Evolutionary conservation across 2,888 invertebrate genomes (phyloP), one percentile per base, ranked within the genome.

Genomic region (Caenorhabditis macrosperma): DNA sequence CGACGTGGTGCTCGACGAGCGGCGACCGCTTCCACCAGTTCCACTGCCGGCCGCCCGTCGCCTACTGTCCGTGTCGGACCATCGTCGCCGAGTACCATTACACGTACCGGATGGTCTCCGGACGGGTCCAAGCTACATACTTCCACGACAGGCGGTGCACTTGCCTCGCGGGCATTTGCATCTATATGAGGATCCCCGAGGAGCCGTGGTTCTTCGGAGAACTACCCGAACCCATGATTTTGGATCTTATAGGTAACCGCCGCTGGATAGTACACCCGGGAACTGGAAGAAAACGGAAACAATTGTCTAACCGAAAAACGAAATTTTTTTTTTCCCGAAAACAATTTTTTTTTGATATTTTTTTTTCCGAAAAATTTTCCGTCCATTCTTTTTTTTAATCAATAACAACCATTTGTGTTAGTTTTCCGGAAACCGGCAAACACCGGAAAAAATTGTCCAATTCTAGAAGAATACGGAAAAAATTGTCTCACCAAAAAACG

Each of bases 201-300:
- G 72, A 72, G 41, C 72, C 72, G 9, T 72, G 72, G 72, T 72
- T 54, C 15, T 72, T 72, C 30, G 61, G 72, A 28, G 72, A 72
- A 2, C 41, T 72, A 22, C 63, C 63, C 1, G 72, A 72, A 17
- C 24, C 46, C 1, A 3, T 64, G 26, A 64, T 72, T 9, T 28
- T 72, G 48, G 63, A 64, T 30, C 26, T 72, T 48, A 72, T 72
- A 12, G 71, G 68, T 68, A n/a, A n/a, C n/a, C n/a, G n/a, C n/a
- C n/a, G n/a, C n/a, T n/a, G n/a, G n/a, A n/a, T n/a, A n/a, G n/a
- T n/a, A n/a, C n/a, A n/a, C n/a, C n/a, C n/a, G n/a, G 28, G 67
- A 55, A n/a, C 35, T 1, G 6, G 44, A 44, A 4, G 44, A 26
- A 28, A 4, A 22, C 17, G 52, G 28, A 6, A 52, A 52, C 28